These are phyloP conservation scores for Argyrosomus japonicus DNA, from an alignment of 2,113 vertebrate species.

Conservation along the genomic window DNA sequence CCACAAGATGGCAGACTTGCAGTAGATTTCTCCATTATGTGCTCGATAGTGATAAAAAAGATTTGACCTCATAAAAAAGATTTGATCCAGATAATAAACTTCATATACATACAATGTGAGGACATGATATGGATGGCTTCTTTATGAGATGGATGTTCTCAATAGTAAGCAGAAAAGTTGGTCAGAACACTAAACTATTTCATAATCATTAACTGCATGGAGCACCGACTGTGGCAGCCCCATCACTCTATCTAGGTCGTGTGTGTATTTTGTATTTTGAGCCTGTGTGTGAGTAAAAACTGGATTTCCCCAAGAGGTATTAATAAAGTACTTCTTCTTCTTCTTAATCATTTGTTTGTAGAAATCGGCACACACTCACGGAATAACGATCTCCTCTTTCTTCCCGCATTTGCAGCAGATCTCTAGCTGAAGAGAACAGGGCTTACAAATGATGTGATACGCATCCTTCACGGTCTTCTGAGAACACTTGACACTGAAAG, in stretches of 20 bases:
- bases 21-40: neutral
- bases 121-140: neutral
- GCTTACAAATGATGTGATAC: constrained; percentile 92
- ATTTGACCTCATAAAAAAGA: neutral
- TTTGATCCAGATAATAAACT: neutral
- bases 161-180: neutral
- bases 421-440: constrained; percentile 89
- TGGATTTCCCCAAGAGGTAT: neutral
- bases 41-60: neutral
- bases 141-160: neutral
- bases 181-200: neutral
- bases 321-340: neutral
- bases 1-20: constrained; percentile 52
- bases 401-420: constrained; percentile 98
- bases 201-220: neutral
- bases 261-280: neutral
- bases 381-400: constrained; percentile 90
- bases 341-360: neutral
- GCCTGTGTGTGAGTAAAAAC: neutral
- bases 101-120: neutral
- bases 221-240: neutral
- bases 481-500: constrained; percentile 91
- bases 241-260: neutral
- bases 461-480: constrained; percentile 95
- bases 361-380: constrained; percentile 80